Evolutionary conservation across 2,888 invertebrate genomes (phyloP), one percentile per base, ranked within the genome.

Genomic region (Volucella inflata): DNA sequence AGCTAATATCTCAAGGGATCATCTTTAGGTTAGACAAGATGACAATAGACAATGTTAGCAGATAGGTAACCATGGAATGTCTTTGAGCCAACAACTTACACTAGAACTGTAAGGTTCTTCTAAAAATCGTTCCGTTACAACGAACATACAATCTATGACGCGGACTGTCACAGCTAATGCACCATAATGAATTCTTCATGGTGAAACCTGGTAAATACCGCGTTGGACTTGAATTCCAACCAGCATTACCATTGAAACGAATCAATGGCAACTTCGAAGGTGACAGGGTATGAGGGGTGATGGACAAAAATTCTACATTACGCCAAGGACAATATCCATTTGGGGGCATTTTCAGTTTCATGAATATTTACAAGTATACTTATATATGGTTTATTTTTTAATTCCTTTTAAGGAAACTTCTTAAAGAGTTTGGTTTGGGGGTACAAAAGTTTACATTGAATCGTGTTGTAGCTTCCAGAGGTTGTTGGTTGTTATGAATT

Each of bases 141-240:
- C 40, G 16, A 38, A 1, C 8, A 1, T 50, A 50, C 12, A 14
- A 70, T 53, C 21, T 17, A 2, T 10, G 14, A 44, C 36, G 46
- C 30, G 6, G 40, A 48, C 12, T 64, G 64, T 72, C 16, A 21
- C 42, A 30, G 48, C 55, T 57, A 12, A 50, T 48, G 21, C 11
- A 30, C 30, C 64, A 64, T 74, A 80, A 74, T 74, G 60, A 68
- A 67, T 74, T 48, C 38, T 60, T 68, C 42, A 55, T 60, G 67
- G 30, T 6, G 30, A 30, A 30, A 30, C 30, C 30, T 30, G 30
- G 51, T 67, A 75, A 80, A 75, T 55, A 62, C 14, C 53, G 40
- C 30, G 38, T 46, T 46, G 67, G 68, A 80, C 79, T 80, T 80
- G 74, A 75, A 62, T 62, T 48, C 55, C 53, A 46, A 74, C 79